These are phyloP conservation scores for Cynocephalus volans DNA, from an alignment of 2,113 vertebrate species.

Conservation along the genomic window DNA sequence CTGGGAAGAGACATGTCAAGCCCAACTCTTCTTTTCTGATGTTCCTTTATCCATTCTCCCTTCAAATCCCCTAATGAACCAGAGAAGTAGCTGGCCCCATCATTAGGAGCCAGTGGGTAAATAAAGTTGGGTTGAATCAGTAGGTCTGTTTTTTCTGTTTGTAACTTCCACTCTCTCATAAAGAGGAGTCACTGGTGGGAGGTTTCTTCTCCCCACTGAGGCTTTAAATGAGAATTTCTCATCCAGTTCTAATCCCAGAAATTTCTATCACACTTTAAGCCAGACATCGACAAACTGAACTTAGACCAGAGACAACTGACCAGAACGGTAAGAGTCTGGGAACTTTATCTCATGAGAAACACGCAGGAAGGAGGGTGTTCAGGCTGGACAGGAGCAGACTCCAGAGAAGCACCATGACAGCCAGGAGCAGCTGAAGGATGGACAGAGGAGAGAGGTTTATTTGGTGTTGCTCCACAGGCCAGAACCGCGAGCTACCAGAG, in stretches of 20 bases:
- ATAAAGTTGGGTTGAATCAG: background rate
- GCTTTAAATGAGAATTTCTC: background rate
- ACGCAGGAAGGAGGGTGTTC: background rate
- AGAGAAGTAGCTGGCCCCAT: background rate
- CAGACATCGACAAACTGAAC: background rate
- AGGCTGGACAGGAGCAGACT: background rate
- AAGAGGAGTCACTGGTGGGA: background rate
- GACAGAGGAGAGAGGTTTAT: background rate
- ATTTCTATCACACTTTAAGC: background rate
- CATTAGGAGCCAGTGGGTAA: background rate
- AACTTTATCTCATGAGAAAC: background rate
- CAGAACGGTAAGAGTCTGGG: background rate
- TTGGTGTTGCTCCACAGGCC: background rate
- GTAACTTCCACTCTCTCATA: background rate
- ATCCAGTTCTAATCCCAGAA: background rate
- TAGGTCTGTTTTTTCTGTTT: background rate
- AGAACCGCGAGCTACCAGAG: background rate
- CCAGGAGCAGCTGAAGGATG: background rate
- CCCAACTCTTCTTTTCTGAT: background rate
- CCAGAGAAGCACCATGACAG: rapidly evolving
- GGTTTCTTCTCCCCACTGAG: background rate
- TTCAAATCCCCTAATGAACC: background rate
- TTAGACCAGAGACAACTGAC: background rate
- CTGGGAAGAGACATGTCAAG: background rate
- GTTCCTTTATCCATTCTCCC: background rate